Evolutionary conservation across 2,888 invertebrate genomes (phyloP).

Genomic region (Brenthis ino): DNA sequence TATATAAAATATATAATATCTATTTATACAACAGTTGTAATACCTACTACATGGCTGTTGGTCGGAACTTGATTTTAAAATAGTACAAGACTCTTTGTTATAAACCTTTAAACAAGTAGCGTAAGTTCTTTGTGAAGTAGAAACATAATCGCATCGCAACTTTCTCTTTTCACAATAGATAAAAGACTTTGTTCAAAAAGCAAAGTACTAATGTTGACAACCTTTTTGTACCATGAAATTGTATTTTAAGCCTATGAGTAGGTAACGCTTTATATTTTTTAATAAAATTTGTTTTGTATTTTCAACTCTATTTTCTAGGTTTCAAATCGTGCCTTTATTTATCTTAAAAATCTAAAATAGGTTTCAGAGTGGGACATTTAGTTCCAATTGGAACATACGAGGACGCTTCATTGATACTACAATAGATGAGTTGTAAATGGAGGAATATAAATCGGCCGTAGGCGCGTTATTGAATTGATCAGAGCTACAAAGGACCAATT

Average conservation of each 20-base stretch:
- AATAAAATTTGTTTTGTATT: too few relatives aligned
- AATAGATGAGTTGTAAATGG: conserved; percentile 36
- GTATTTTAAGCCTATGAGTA: too few relatives aligned
- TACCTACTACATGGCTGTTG: neutral
- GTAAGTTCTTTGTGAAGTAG: conserved; percentile 35
- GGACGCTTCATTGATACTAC: conserved; percentile 23
- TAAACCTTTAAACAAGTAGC: conserved; percentile 12
- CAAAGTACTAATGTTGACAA: conserved; percentile 2
- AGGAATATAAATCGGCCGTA: conserved; percentile 55
- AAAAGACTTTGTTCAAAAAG: conserved; percentile 25
- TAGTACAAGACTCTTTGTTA: conserved; percentile 26
- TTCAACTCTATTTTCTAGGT: too few relatives aligned
- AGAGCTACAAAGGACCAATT: conserved; percentile 72
- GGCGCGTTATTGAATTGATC: conserved; percentile 67
- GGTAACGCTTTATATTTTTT: too few relatives aligned
- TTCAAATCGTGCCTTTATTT: too few relatives aligned
- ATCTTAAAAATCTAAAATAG: neutral
- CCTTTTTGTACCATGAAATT: too few relatives aligned
- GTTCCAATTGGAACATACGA: conserved; percentile 22
- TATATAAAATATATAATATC: neutral
- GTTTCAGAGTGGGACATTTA: conserved; percentile 15
- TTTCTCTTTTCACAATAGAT: conserved; percentile 40
- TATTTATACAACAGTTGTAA: neutral
- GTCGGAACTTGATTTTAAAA: neutral
- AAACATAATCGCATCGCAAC: conserved; percentile 35